Evolutionary conservation across 2,888 invertebrate species (phyloP), one percentile per base, ranked within the genome.

Genomic region (Monopis laevigella): DNA sequence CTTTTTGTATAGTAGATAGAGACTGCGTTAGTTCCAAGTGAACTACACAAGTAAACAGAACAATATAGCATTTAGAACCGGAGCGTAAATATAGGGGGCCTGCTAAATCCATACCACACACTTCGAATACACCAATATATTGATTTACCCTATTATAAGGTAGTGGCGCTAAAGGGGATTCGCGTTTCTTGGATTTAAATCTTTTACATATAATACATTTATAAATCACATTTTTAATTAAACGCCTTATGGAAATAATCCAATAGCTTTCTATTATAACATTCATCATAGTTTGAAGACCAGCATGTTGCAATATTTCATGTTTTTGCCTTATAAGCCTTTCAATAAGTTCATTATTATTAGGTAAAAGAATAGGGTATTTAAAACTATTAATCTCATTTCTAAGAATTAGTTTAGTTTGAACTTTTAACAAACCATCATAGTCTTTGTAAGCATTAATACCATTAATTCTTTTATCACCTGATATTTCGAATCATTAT

Each of bases 21-120:
- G 28, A 28, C 11, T 28, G n/a, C 6, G 28, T 28, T n/a, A 28
- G 11, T 11, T 28, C 28, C 11, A 28, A 28, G 11, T 28, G 28
- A n/a, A 28, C 28, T 28, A 11, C 28, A 28, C 28, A 28, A 28
- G 28, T 28, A 28, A 28, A 28, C 11, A 28, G 11, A n/a, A 28
- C 28, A n/a, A 28, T 28, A 11, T 28, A 28, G 11, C 28, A 28
- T 28, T 28, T 28, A 28, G 4, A n/a, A 7, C 11, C 11, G 6
- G 28, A 28, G 6, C 28, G 28, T 28, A 28, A 28, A 28, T 28
- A 28, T 8, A 28, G 11, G 6, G 28, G 28, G 11, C 28, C 28
- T 11, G 28, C 28, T 28, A 28, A 11, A 28, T 28, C 28, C 6
- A 28, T 28, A 4, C 28, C 28, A 28, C 28, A 28, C 4, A 28